Evolutionary conservation across 2,888 invertebrate genomes (phyloP).

Genomic region (Cancer borealis): DNA sequence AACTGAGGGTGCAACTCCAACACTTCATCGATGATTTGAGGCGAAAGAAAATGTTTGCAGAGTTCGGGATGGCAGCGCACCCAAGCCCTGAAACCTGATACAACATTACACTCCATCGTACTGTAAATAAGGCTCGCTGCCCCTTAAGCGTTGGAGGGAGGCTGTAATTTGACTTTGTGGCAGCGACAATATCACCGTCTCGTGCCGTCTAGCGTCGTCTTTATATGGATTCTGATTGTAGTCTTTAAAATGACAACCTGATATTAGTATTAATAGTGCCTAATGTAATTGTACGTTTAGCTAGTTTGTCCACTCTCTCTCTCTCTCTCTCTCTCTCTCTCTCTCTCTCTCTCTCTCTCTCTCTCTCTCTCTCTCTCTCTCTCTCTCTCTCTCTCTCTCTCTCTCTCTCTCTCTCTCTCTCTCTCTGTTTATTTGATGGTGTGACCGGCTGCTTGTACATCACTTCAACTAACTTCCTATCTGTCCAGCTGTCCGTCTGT

Average conservation of each 20-base stretch:
- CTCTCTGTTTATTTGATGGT: neutral
- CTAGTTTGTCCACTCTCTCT: neutral
- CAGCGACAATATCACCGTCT: neutral
- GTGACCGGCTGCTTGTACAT: neutral
- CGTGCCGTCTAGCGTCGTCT: neutral
- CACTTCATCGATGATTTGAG: slow-evolving; percentile 16
- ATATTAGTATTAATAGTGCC: neutral
- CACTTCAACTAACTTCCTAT: neutral
- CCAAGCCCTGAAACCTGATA: neutral
- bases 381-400: neutral
- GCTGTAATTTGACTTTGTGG: neutral
- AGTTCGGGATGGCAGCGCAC: neutral
- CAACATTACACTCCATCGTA: slow-evolving; percentile 11
- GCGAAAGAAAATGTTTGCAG: neutral
- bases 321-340: slow-evolving; percentile 11
- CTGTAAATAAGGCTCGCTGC: neutral
- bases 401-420: slow-evolving; percentile 16
- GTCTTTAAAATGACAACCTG: neutral
- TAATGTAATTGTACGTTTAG: neutral
- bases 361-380: slow-evolving; percentile 5
- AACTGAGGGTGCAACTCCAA: neutral
- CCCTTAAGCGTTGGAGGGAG: neutral
- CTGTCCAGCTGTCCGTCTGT: neutral
- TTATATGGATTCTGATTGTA: neutral
- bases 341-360: neutral